Evolutionary conservation across 2,797 vertebrate genomes (phyloP).

Genomic region (Neopelma chrysocephalum): DNA sequence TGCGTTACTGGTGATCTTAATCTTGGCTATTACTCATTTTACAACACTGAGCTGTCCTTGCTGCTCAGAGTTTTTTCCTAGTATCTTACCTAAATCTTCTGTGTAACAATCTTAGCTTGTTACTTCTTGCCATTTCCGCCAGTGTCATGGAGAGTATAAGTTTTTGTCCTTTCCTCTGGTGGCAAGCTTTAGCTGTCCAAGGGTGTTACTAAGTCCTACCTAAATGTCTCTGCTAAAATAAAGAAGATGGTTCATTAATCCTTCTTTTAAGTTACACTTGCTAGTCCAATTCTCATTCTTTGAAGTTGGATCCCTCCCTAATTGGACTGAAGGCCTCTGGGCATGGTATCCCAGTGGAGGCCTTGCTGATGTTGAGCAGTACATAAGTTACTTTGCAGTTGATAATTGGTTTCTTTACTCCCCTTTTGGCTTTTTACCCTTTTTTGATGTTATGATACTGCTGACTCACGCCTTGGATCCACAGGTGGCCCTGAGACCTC

Average conservation of each 20-base stretch:
- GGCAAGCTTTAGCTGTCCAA: not conserved
- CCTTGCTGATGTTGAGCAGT: not conserved
- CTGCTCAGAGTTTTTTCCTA: not conserved
- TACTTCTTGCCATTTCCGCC: not conserved
- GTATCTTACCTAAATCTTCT: not conserved
- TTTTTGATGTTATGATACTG: not conserved
- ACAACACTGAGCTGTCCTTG: not conserved
- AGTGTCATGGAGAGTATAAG: not conserved
- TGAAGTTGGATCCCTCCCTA: not conserved
- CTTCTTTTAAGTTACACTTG: not conserved
- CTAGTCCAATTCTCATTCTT: not conserved
- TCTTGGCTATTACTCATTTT: not conserved
- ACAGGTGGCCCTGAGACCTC: not conserved
- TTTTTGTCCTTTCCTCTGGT: not conserved
- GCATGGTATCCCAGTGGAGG: rapidly evolving
- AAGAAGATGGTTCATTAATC: not conserved
- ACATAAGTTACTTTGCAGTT: not conserved
- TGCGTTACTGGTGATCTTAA: not conserved
- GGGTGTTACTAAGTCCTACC: not conserved
- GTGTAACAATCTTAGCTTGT: not conserved
- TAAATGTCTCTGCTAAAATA: not conserved
- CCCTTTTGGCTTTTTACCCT: not conserved
- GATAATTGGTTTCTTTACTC: not conserved
- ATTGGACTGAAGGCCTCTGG: not conserved
- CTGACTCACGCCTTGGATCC: not conserved